Base-by-base conservation (phyloP, 2,113 vertebrate species). In the Neomonachus schauinslandi region DNA sequence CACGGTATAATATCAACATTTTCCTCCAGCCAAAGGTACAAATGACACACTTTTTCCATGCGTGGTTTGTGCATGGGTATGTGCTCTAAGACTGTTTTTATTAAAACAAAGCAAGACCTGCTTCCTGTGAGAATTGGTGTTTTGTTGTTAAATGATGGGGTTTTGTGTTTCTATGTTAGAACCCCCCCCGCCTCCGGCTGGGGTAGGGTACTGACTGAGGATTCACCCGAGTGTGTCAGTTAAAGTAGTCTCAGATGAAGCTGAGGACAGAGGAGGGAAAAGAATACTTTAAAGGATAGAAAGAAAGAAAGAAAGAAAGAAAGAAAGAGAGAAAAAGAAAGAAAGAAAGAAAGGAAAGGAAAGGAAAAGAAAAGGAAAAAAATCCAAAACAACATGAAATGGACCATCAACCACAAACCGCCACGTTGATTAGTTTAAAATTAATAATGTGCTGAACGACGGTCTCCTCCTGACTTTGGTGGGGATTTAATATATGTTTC, bases 41-140 rank as follows among this genome's bases (percentile, higher is more conserved):
- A 98, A 94, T 98, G 98, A 98, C 55, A 4, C 71, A 67, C 95
- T 97, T 98, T 99, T 99, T 98, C 98, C 96, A 97, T 93, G 97
- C 76, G 97, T 86, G 94, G 89, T 63, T 96, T 97, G 79, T 97
- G 90, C 59, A 33, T 97, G 95, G 90, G 61, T 92, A 19, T 51
- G 77, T 59, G 55, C 91, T 90, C 91, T 93, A 91, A 97, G 95
- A 90, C 79, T 97, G 96, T 97, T 98, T 98, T 98, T 95, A 98
- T 98, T 98, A 95, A 98, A 98, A 98, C 91, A 97, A 98, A 97
- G 91, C 16, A 80, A 98, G 96, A 71, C 85, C 42, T 74, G 96
- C 97, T 98, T 98, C 98, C 98, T 71, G 82, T 95, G 96, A 98
- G 96, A 98, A 97, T 97, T 69, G 93, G 15, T 96, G 77, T 94